A percentile compares a stretch with the other conserved stretches of the same genome.
Evolutionary conservation across 2,113 vertebrate genomes (phyloP).

Genomic region (Eonycteris spelaea): DNA sequence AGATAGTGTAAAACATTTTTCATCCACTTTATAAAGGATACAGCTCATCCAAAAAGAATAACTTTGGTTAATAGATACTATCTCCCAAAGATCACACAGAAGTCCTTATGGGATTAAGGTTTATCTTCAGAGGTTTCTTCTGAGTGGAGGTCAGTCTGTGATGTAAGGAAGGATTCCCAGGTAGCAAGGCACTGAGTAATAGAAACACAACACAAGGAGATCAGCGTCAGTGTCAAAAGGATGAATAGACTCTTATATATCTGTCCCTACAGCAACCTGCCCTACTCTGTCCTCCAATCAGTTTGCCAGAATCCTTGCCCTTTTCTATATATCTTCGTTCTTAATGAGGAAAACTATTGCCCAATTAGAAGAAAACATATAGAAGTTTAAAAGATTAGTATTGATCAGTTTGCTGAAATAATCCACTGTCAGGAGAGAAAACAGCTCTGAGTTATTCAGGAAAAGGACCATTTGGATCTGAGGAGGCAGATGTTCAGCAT

Average conservation of each 20-base stretch:
- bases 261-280: background rate
- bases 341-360: background rate
- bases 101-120: conserved; percentile 71
- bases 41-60: conserved; percentile 62
- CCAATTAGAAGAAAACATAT: background rate
- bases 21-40: conserved; percentile 54
- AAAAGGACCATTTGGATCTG: background rate
- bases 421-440: background rate
- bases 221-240: conserved; percentile 8
- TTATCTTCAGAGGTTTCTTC: conserved; percentile 81
- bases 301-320: background rate
- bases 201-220: conserved; percentile 40
- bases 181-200: conserved; percentile 92
- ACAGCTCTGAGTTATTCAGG: background rate
- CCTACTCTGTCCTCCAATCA: background rate
- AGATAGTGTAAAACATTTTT: conserved; percentile 55
- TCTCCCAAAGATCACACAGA: conserved; percentile 46
- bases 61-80: conserved; percentile 80
- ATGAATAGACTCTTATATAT: background rate
- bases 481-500: background rate
- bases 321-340: background rate
- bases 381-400: background rate
- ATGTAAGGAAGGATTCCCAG: conserved; percentile 95
- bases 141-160: conserved; percentile 84
- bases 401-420: background rate